Evolutionary conservation across 2,888 invertebrate species (phyloP).

Genomic region (Cabera pusaria): DNA sequence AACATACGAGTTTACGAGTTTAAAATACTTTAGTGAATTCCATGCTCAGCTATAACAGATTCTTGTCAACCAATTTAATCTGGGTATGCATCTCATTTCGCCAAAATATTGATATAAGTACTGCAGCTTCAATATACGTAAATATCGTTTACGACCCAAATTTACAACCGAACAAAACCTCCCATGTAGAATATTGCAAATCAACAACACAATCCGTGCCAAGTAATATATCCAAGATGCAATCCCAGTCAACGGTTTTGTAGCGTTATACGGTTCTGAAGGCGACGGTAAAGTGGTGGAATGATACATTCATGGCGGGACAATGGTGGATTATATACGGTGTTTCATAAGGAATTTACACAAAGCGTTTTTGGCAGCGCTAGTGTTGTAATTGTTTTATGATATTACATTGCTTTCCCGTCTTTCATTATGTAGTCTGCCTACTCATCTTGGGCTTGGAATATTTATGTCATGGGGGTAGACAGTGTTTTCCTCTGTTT

Average conservation of each 20-base stretch:
- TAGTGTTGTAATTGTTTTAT: too few species aligned
- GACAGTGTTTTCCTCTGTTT: too few species aligned
- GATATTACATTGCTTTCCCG: too few species aligned
- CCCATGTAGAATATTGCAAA: conserved; percentile 30
- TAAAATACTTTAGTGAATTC: too few species aligned
- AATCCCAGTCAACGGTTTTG: conserved; percentile 41
- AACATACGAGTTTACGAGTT: too few species aligned
- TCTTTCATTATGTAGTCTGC: too few species aligned
- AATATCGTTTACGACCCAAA: conserved; percentile 10
- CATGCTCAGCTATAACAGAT: too few species aligned
- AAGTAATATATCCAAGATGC: conserved; percentile 45
- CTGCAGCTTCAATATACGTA: conserved; percentile 4
- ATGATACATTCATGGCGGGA: conserved; percentile 53
- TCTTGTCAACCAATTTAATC: too few species aligned
- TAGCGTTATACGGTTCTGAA: conserved; percentile 46
- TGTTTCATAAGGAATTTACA: conserved; percentile 27
- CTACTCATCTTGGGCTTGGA: too few species aligned
- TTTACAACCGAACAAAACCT: conserved; percentile 27
- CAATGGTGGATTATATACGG: conserved; percentile 47
- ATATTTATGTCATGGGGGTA: too few species aligned
- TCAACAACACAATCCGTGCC: conserved; percentile 35
- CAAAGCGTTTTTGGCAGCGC: too few species aligned
- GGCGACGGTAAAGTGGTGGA: conserved; percentile 56
- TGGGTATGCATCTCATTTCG: background rate
- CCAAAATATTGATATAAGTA: background rate